Evolutionary conservation across 2,113 vertebrate species (phyloP).

Genomic region (Butastur rufipennis): DNA sequence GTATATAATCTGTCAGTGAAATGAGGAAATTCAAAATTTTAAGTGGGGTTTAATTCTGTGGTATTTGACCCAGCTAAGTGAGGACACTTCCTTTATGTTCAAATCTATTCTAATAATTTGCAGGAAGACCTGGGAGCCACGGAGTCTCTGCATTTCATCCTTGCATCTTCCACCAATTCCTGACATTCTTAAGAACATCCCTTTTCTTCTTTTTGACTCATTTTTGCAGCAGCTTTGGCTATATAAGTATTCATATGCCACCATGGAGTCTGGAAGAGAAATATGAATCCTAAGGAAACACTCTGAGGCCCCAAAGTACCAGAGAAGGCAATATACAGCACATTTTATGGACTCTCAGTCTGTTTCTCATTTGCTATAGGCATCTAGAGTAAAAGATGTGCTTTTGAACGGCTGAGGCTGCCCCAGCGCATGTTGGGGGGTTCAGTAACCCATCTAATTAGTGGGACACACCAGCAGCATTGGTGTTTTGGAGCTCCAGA

Average conservation of each 20-base stretch:
- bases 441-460: background rate
- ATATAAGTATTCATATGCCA: background rate
- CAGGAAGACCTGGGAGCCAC: background rate
- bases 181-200: background rate
- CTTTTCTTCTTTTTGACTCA: background rate
- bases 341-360: background rate
- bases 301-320: background rate
- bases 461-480: background rate
- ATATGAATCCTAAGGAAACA: background rate
- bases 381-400: background rate
- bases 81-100: background rate
- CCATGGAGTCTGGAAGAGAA: background rate
- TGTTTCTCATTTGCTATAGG: background rate
- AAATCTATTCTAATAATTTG: background rate
- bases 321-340: rapidly evolving
- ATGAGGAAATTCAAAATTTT: background rate
- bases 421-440: background rate
- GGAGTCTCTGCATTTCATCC: background rate
- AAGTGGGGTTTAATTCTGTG: background rate
- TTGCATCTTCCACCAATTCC: background rate
- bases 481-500: background rate
- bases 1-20: background rate
- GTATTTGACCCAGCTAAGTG: background rate
- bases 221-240: background rate
- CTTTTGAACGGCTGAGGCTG: background rate